phyloP scores from a whole-genome alignment of 1,140 invertebrate species.

The Battus philenor region DNA sequence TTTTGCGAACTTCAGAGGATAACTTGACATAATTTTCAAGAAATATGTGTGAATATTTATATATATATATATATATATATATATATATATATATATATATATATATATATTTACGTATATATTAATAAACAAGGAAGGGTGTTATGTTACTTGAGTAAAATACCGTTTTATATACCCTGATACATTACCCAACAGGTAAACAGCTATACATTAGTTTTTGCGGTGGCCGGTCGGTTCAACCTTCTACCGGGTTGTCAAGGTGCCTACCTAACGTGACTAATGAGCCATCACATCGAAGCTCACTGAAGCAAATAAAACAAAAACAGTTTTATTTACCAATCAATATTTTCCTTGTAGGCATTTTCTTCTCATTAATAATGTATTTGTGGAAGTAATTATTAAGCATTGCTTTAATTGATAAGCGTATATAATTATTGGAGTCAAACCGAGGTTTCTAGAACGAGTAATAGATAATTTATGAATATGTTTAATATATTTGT shows the following conservation, averaged over 20 bases:
- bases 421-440: too few species aligned
- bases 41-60: too few species aligned
- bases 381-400: slow-evolving; percentile 5
- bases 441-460: too few species aligned
- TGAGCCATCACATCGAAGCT: slow-evolving; percentile 10
- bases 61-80: too few species aligned
- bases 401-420: slow-evolving; percentile 2
- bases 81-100: too few species aligned
- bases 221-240: slow-evolving; percentile 35
- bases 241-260: slow-evolving; percentile 38
- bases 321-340: slow-evolving; percentile 2
- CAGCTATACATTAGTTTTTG: slow-evolving; percentile 21
- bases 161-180: background rate
- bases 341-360: slow-evolving; percentile 7
- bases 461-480: too few species aligned
- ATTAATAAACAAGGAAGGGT: too few species aligned
- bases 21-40: too few species aligned
- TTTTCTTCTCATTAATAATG: slow-evolving; percentile 4
- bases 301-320: slow-evolving; percentile 6
- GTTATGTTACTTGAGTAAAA: background rate
- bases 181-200: background rate
- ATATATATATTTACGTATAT: too few species aligned
- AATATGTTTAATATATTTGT: too few species aligned
- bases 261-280: slow-evolving; percentile 24
- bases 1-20: too few species aligned